A percentile compares a stretch with the other conserved stretches of the same genome.
Evolutionary conservation across 2,113 vertebrate genomes (phyloP).

Genomic region (Pleuronectes platessa): DNA sequence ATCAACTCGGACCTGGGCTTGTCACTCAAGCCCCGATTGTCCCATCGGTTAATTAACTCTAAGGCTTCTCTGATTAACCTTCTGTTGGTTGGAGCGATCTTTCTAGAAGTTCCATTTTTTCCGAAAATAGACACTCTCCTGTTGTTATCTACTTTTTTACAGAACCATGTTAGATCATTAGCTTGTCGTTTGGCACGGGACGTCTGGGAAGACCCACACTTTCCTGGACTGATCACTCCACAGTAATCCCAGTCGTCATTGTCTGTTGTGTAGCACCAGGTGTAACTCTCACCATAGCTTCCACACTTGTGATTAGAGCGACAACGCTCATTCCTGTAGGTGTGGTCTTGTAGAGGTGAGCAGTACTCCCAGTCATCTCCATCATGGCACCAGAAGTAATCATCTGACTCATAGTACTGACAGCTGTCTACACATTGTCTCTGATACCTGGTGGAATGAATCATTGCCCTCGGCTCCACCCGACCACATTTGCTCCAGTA

Average conservation of each 20-base stretch:
- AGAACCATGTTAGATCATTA: not conserved
- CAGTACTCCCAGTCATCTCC: not conserved
- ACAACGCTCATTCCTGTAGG: not conserved
- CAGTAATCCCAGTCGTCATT: constrained; percentile 4
- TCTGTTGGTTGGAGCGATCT: too few species aligned
- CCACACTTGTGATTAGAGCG: not conserved
- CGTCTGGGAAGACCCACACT: not conserved
- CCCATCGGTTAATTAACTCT: not conserved
- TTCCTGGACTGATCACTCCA: not conserved
- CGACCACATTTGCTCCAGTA: too few species aligned
- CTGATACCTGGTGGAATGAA: too few species aligned
- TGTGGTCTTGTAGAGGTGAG: not conserved
- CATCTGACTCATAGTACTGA: too few species aligned
- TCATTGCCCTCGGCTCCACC: too few species aligned
- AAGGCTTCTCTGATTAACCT: not conserved
- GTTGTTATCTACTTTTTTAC: not conserved
- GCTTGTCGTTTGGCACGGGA: not conserved
- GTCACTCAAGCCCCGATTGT: not conserved
- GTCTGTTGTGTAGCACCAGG: not conserved
- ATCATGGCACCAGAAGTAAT: constrained; percentile 2
- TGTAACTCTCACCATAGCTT: not conserved
- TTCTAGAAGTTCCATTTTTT: not conserved
- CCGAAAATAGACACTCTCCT: not conserved
- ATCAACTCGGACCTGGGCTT: not conserved
- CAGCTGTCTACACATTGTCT: too few species aligned